Base-by-base conservation (phyloP, 2,797 vertebrate species). In the Danio albolineatus region DNA sequence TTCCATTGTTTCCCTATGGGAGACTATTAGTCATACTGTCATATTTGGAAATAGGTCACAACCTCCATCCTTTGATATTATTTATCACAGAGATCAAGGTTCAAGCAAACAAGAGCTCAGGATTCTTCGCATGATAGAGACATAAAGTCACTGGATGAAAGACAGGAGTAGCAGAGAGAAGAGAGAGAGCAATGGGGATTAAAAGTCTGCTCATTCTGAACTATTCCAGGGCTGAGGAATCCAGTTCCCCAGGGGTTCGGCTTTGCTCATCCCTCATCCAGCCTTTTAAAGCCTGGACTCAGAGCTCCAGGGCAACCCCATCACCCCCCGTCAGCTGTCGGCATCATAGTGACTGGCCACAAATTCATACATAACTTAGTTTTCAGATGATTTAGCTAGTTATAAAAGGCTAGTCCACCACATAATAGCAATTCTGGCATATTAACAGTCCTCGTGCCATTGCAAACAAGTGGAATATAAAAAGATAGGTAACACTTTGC, bases 181-280 rank as follows among this genome's bases (percentile, higher is more conserved):
- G 72, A 73, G 71, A 43, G 73, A 78, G 75, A 73, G 79, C 73
- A 83, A 85, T 79, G 84, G 87, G 86, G 87, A 88, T 88, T 95
- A 94, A 93, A 91, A 92, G 92, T 89, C 92, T 79, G 65, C 86
- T 93, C 94, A 94, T 94, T 94, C 93, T 93, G 91, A 93, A 93
- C 93, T 95, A 94, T 95, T 95, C 91, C 90, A 90, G 90, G 93
- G 91, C 89, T 85, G 41, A 91, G 90, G 93, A 92, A 93, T 94
- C 86, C 84, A 43, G 12, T 85, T 91, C 92, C 91, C 90, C 28
- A 76, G 88, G 91, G 91, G 84, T 87, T 78, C 51, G 54, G 28
- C 84, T 85, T 76, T 38, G 85, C 86, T 90, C 83, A 80, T 86
- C 83, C 59, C 84, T 89, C 83, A 81, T 88, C 53, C 21, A 84